Evolutionary conservation across 2,888 invertebrate species (phyloP).

Genomic region (Esperia sulphurella): DNA sequence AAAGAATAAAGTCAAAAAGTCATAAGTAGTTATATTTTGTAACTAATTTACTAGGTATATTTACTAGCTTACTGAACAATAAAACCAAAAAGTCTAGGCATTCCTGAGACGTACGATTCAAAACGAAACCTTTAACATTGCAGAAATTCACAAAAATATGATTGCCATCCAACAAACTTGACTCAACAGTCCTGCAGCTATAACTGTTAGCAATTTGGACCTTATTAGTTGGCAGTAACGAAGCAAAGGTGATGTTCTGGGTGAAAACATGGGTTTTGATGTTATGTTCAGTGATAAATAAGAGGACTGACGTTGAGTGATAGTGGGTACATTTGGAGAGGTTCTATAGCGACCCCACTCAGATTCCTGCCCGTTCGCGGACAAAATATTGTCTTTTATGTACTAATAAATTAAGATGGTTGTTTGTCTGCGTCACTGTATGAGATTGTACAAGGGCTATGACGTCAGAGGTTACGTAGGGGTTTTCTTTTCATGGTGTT

Average conservation of each 20-base stretch:
- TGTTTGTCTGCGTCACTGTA: constrained; percentile 2
- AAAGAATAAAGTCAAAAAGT: too few species aligned
- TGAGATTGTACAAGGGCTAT: neutral
- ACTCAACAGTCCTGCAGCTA: too few species aligned
- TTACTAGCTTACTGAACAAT: too few species aligned
- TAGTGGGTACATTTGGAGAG: constrained; percentile 45
- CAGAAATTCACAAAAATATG: constrained; percentile 5
- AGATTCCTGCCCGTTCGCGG: constrained; percentile 47
- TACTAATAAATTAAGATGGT: constrained; percentile 23
- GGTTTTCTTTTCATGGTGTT: too few species aligned
- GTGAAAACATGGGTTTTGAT: constrained; percentile 10
- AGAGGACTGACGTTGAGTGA: constrained; percentile 64
- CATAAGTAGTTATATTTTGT: too few species aligned
- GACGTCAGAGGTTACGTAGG: too few species aligned
- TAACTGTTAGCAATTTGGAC: too few species aligned
- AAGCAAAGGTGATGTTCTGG: too few species aligned
- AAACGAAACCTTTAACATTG: neutral
- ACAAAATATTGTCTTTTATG: constrained; percentile 47
- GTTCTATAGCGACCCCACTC: constrained; percentile 35
- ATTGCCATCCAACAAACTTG: neutral
- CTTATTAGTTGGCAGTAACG: too few species aligned
- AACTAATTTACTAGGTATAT: too few species aligned
- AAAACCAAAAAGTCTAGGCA: too few species aligned
- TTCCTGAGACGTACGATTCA: too few species aligned
- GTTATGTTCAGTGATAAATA: constrained; percentile 59